phyloP scores from a whole-genome alignment of 1,140 invertebrate genomes.

The Heliconius nattereri region DNA sequence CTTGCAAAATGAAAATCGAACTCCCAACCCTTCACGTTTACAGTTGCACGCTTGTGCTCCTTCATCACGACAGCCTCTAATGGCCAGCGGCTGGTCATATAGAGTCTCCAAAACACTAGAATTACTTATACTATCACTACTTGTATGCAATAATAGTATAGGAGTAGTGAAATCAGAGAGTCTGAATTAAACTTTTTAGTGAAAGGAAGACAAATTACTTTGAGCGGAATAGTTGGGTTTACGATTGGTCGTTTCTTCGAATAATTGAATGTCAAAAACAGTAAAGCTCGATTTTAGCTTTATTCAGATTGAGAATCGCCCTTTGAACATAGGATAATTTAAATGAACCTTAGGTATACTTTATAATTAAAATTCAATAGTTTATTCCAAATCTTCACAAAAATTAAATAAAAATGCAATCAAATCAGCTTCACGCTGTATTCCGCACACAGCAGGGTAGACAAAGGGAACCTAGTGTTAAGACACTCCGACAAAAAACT shows the following conservation, averaged over 20 bases:
- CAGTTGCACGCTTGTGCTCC: no score
- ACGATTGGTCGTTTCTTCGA: slow-evolving; percentile 20
- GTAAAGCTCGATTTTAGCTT: slow-evolving; percentile 9
- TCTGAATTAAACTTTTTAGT: slow-evolving; percentile 15
- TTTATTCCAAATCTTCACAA: background rate
- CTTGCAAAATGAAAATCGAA: no score
- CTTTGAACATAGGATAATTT: background rate
- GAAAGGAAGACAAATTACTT: slow-evolving; percentile 15
- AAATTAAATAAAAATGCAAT: background rate
- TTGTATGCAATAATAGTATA: background rate
- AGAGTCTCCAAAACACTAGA: no score
- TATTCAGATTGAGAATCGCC: background rate
- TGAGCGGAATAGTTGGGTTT: slow-evolving; percentile 20
- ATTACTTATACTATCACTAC: no score
- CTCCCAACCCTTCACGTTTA: no score
- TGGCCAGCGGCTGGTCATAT: no score
- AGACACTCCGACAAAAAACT: no score
- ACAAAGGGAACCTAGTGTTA: no score
- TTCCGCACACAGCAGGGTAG: no score
- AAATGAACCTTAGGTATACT: background rate
- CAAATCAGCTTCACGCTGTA: no score
- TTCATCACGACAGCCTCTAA: no score
- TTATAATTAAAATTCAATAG: background rate
- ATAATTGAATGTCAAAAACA: slow-evolving; percentile 21
- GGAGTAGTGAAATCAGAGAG: background rate